Conservation (phyloP, 53 echinoderm and acorn worm species). For the Actinopyga echinites region DNA sequence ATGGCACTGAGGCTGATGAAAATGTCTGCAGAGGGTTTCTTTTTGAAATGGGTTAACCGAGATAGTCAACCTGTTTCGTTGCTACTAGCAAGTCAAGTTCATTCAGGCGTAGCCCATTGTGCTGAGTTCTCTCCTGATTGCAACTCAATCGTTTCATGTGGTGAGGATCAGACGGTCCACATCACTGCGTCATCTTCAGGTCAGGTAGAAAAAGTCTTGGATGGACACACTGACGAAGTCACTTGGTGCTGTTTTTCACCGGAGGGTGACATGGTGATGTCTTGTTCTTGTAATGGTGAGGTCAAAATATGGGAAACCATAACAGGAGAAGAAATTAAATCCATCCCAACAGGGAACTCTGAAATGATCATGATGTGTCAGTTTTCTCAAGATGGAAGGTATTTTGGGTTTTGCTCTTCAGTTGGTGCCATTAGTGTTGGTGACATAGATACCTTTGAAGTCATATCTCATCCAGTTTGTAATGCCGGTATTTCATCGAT, state of each 20-base stretch:
- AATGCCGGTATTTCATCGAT: slow-evolving; percentile 14
- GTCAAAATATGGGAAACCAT: slow-evolving; percentile 17
- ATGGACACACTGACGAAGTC: slow-evolving; percentile 67
- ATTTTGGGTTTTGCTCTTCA: slow-evolving; percentile 1
- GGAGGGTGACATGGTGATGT: slow-evolving; percentile 63
- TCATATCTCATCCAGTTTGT: not conserved
- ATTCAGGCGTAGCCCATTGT: slow-evolving; percentile 68
- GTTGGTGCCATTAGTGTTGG: slow-evolving; percentile 6
- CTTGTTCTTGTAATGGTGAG: slow-evolving; percentile 52
- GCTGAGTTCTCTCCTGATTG: slow-evolving; percentile 82
- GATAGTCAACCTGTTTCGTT: slow-evolving; percentile 44
- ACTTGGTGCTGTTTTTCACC: slow-evolving; percentile 89
- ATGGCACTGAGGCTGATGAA: slow-evolving; percentile 64
- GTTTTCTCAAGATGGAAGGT: not conserved
- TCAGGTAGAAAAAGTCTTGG: slow-evolving; percentile 36
- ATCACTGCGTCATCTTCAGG: slow-evolving; percentile 71
- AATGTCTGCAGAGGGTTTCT: not conserved
- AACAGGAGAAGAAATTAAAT: not conserved
- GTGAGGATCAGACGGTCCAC: slow-evolving; percentile 83
- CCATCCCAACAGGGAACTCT: not conserved
- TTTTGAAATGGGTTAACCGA: slow-evolving; percentile 33
- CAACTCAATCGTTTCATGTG: slow-evolving; percentile 68
- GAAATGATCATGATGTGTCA: slow-evolving; percentile 29
- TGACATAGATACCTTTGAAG: slow-evolving; percentile 1
- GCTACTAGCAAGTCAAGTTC: slow-evolving; percentile 68